Evolutionary conservation across 2,888 invertebrate species (phyloP).

Genomic region (Sminthurides aquaticus): DNA sequence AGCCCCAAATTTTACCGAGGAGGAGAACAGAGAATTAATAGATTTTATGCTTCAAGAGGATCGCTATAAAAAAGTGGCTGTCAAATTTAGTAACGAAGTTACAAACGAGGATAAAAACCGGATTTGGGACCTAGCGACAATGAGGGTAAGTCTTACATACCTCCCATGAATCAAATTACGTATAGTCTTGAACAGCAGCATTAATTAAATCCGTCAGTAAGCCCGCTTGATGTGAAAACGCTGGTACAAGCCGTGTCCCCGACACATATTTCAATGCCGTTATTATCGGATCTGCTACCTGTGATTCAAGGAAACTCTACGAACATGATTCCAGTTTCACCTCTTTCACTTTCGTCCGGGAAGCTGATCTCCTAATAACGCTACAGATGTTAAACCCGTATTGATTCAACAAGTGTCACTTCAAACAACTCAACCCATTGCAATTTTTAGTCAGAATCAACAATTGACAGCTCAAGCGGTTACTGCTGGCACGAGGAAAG

Average conservation of each 20-base stretch:
- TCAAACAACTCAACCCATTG: constrained; percentile 10
- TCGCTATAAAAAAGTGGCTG: too few species aligned
- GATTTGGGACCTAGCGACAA: too few species aligned
- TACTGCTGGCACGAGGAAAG: constrained; percentile 8
- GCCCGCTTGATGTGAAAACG: constrained; percentile 5
- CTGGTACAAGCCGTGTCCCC: not conserved
- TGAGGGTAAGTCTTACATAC: too few species aligned
- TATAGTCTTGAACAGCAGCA: too few species aligned
- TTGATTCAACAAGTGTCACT: constrained; percentile 11
- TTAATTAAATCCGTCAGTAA: not conserved
- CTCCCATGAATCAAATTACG: too few species aligned
- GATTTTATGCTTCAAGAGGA: too few species aligned
- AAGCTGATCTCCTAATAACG: not conserved
- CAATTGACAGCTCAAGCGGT: not conserved
- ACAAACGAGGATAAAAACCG: too few species aligned
- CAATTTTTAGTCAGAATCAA: constrained; percentile 13
- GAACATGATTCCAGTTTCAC: not conserved
- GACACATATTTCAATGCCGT: not conserved
- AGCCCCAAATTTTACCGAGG: too few species aligned
- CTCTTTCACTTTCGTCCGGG: not conserved
- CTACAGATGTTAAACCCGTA: constrained; percentile 17
- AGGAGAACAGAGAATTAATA: too few species aligned
- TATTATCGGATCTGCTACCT: not conserved
- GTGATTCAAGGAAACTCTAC: not conserved
- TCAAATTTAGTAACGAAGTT: too few species aligned